Percentiles rank a stretch among this genome's conserved stretches.
Conservation (phyloP, 2,888 invertebrate genomes). For the Lepidochrysops patricia region DNA sequence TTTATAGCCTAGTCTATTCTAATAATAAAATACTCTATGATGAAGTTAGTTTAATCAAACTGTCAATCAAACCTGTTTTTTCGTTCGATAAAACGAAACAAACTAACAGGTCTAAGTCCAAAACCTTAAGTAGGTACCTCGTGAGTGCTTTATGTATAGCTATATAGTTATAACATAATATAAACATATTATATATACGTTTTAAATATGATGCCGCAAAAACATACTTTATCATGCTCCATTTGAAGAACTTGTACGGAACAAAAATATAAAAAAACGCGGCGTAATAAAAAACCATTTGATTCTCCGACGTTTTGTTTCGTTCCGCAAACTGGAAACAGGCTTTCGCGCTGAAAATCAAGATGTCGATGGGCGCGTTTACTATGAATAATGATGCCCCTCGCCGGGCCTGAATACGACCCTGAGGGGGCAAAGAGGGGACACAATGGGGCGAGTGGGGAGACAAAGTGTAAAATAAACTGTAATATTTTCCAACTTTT, state of each 20-base stretch:
- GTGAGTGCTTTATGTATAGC: no score
- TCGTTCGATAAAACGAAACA: no score
- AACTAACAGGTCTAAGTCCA: no score
- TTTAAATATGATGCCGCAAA: no score
- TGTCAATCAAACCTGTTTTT: no score
- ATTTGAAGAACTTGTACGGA: background rate
- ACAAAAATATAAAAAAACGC: slow-evolving; percentile 24
- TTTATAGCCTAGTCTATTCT: no score
- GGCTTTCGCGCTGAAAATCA: background rate
- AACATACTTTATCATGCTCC: no score
- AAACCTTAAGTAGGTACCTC: no score
- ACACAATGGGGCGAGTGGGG: background rate
- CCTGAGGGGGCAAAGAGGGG: background rate
- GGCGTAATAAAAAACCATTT: slow-evolving; percentile 15
- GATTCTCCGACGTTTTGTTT: slow-evolving; percentile 3
- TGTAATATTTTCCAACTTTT: slow-evolving; percentile 9
- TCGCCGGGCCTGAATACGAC: slow-evolving; percentile 9
- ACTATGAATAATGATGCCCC: slow-evolving; percentile 22
- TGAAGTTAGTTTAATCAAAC: no score
- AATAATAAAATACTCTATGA: no score
- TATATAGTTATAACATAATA: no score
- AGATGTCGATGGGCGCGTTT: slow-evolving; percentile 10
- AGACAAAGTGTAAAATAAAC: slow-evolving; percentile 5
- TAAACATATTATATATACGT: no score
- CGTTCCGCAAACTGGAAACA: background rate